Conservation (phyloP, 1,140 invertebrate species). For the Himalopsyche phryganea region DNA sequence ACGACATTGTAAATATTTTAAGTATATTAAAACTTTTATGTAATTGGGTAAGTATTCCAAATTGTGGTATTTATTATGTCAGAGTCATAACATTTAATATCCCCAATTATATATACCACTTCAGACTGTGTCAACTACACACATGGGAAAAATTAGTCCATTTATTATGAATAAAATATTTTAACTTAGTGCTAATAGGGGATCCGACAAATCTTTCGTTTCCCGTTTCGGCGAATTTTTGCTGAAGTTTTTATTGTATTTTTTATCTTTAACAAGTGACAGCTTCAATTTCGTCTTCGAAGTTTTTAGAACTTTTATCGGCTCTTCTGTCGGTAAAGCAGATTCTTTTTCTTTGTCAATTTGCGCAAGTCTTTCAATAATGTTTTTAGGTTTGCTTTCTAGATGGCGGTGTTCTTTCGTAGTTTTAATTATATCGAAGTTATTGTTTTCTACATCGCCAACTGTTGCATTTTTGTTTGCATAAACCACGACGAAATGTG, state of each 20-base stretch:
- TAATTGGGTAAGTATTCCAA: neutral
- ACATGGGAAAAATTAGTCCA: neutral
- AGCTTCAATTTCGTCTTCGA: slow-evolving; percentile 62
- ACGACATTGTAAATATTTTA: neutral
- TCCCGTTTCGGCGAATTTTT: slow-evolving; percentile 31
- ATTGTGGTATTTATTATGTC: neutral
- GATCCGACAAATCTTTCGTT: slow-evolving; percentile 54
- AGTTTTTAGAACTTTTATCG: slow-evolving; percentile 57
- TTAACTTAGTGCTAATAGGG: slow-evolving; percentile 66
- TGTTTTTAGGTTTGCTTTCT: slow-evolving; percentile 68
- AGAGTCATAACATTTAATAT: neutral
- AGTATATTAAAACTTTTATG: neutral
- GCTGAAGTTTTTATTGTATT: slow-evolving; percentile 46
- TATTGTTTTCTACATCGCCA: slow-evolving; percentile 43
- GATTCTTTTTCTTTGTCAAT: slow-evolving; percentile 57
- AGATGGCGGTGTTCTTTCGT: slow-evolving; percentile 45
- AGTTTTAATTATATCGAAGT: slow-evolving; percentile 13
- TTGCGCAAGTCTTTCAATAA: slow-evolving; percentile 72
- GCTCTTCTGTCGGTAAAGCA: slow-evolving; percentile 44
- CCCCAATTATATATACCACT: neutral
- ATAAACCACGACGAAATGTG: slow-evolving; percentile 77
- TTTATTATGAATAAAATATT: neutral
- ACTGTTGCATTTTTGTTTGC: slow-evolving; percentile 66
- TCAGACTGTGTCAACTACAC: neutral
- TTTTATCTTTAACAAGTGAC: slow-evolving; percentile 56